Conservation (phyloP, 2,888 invertebrate genomes). For the Lycocerus yunnanus region DNA sequence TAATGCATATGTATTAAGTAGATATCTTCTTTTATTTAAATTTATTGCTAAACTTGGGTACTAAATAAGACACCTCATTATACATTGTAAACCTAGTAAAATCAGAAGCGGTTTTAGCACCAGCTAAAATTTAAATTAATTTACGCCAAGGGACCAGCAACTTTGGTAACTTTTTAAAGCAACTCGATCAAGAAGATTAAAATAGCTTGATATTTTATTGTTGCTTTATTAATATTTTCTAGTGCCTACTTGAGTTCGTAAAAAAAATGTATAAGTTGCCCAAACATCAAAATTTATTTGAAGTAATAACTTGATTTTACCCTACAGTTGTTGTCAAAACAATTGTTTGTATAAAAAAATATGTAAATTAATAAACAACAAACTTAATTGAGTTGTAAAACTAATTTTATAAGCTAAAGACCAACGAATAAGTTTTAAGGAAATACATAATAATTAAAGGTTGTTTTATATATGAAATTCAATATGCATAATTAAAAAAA, state of each 20-base stretch:
- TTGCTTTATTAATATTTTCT: conserved; percentile 30
- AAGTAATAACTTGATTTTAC: neutral
- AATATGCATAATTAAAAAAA: neutral
- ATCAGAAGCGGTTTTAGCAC: conserved; percentile 9
- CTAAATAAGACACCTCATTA: conserved; percentile 20
- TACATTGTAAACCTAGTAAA: conserved; percentile 14
- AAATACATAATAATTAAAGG: neutral
- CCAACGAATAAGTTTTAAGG: neutral
- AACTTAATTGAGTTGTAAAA: neutral
- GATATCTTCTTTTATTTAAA: conserved; percentile 12
- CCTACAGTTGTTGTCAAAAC: neutral
- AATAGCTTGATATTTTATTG: conserved; percentile 33
- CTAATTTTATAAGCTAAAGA: neutral
- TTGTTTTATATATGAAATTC: neutral
- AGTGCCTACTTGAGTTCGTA: neutral
- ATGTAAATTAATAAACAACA: neutral
- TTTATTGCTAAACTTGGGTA: conserved; percentile 10
- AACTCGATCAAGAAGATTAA: conserved; percentile 29
- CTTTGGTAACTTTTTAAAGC: conserved; percentile 17
- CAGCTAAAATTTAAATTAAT: conserved; percentile 19
- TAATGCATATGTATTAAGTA: conserved; percentile 1
- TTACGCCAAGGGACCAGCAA: conserved; percentile 18
- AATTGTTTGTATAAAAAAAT: neutral
- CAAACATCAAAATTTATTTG: neutral
- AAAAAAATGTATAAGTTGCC: neutral